Evolutionary conservation across 2,113 vertebrate genomes (phyloP).

Genomic region (Sigmodon hispidus): DNA sequence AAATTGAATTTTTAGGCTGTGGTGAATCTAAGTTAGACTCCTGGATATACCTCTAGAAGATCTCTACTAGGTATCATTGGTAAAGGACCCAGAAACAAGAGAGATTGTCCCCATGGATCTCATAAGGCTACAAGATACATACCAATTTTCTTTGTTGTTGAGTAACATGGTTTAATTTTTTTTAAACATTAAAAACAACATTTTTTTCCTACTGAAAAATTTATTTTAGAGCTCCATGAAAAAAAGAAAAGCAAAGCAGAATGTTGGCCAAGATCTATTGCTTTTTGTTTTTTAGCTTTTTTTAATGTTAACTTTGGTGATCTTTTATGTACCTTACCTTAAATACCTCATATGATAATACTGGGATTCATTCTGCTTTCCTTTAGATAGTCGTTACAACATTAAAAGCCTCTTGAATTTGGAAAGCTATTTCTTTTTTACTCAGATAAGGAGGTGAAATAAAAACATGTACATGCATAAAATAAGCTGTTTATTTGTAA

Average conservation of each 20-base stretch:
- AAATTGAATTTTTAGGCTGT: slow-evolving; percentile 48
- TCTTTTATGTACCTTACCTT: slow-evolving; percentile 83
- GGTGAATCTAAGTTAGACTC: not conserved
- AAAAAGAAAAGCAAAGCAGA: slow-evolving; percentile 87
- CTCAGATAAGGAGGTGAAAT: slow-evolving; percentile 84
- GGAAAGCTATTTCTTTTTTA: slow-evolving; percentile 86
- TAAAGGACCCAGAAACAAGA: slow-evolving; percentile 80
- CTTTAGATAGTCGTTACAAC: slow-evolving; percentile 87
- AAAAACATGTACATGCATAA: not conserved
- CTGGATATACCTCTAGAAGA: slow-evolving; percentile 64
- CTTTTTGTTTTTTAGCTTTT: slow-evolving; percentile 82
- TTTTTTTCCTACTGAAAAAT: slow-evolving; percentile 84
- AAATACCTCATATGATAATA: slow-evolving; percentile 79
- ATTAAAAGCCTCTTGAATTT: slow-evolving; percentile 85
- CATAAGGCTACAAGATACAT: slow-evolving; percentile 69
- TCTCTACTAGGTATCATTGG: slow-evolving; percentile 69
- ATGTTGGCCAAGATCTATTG: slow-evolving; percentile 83
- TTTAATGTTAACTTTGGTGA: slow-evolving; percentile 83
- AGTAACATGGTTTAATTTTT: slow-evolving; percentile 78
- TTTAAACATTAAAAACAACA: slow-evolving; percentile 83
- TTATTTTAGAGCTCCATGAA: slow-evolving; percentile 85
- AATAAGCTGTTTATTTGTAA: slow-evolving; percentile 44
- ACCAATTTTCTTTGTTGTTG: slow-evolving; percentile 62
- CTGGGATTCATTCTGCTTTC: slow-evolving; percentile 85
- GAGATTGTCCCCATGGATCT: slow-evolving; percentile 79